phyloP scores from a whole-genome alignment of 2,888 invertebrate genomes.

The Sisyra terminalis region DNA sequence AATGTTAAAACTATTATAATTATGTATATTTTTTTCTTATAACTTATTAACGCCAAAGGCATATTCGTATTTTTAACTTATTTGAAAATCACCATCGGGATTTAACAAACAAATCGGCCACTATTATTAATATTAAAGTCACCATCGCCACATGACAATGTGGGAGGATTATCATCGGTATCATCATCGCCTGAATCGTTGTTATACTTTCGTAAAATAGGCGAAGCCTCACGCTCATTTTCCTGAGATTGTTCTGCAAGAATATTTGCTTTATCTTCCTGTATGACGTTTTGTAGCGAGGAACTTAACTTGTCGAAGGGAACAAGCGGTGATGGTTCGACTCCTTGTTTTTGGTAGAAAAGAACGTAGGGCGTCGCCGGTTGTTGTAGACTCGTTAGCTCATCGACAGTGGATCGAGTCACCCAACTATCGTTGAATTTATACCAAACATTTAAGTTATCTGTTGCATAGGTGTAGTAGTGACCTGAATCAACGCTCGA shows the following conservation, averaged over 20 bases:
- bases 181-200: conserved; percentile 16
- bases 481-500: conserved; percentile 73
- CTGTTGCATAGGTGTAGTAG: conserved; percentile 69
- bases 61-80: too few relatives aligned
- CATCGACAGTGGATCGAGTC: conserved; percentile 32
- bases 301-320: conserved; percentile 18
- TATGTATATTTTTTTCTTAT: too few relatives aligned
- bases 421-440: conserved; percentile 70
- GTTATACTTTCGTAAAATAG: conserved; percentile 16
- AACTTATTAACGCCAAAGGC: too few relatives aligned
- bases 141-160: conserved; percentile 32
- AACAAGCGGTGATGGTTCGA: conserved; percentile 20
- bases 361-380: conserved; percentile 72
- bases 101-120: conserved; percentile 25
- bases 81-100: too few relatives aligned
- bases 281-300: conserved; percentile 19
- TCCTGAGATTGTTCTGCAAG: conserved; percentile 17
- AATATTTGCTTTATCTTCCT: conserved; percentile 20
- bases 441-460: conserved; percentile 50
- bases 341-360: conserved; percentile 42
- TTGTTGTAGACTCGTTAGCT: conserved; percentile 43
- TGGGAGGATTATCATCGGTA: conserved; percentile 33
- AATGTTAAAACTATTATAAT: too few relatives aligned
- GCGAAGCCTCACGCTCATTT: conserved; percentile 12
- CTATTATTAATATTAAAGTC: conserved; percentile 20